Evolutionary conservation across 2,797 vertebrate species (phyloP), one percentile per base, ranked within the genome.

Genomic region (Sarcoramphus papa): DNA sequence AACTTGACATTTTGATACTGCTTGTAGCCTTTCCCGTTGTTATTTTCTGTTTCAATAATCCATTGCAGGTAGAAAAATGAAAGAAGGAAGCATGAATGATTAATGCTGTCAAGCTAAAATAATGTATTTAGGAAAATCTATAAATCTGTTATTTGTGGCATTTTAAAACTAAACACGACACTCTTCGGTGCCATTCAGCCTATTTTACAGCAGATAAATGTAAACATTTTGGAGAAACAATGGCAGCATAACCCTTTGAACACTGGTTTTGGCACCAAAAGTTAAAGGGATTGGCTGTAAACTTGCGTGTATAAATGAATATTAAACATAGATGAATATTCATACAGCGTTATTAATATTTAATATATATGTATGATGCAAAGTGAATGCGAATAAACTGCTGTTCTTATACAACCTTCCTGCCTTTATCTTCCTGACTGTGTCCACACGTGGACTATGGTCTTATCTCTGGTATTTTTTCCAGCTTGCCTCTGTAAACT

Each of bases 11-110:
- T 99, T 99, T 99, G 99, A 99, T 99, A 98, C 99, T 92, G 99
- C 99, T 98, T 98, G 98, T 96, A 99, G 99, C 98, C 98, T 99
- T 98, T 98, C 98, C 98, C 98, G 98, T 99, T 98, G 98, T 98
- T 99, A 99, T 99, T 99, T 99, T 99, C 99, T 99, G 99, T 99
- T 99, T 99, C 99, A 99, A 99, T 99, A 99, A 99, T 99, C 99
- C 99, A 99, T 99, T 99, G 99, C 98, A 99, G 98, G 98, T 97
- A 98, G 98, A 98, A 98, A 98, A 98, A 98, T 98, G 98, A 98
- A 98, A 98, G 98, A 97, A 98, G 98, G 98, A 99, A 99, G 98
- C 98, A 98, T 99, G 99, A 99, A 99, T 99, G 99, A 99, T 99
- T 99, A 99, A 99, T 99, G 99, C 98, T 99, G 99, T 99, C 99